Percentiles rank a stretch among this genome's conserved stretches.
phyloP scores from a whole-genome alignment of 1,140 invertebrate genomes.

The Drosophila willistoni region DNA sequence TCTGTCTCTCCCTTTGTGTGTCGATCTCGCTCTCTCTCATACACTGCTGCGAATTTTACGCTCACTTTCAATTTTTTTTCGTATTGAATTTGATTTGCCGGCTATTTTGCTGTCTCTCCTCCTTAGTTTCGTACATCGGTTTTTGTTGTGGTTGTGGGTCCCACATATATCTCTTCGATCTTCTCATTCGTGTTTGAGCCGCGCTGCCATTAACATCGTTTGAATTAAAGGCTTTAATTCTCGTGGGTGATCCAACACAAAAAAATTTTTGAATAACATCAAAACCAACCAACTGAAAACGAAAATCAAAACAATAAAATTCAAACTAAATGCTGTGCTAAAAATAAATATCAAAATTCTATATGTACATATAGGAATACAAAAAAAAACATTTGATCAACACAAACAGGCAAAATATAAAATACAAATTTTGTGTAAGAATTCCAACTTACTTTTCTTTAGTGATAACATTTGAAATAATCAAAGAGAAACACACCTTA shows the following conservation, averaged over 20 bases:
- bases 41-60: conserved; percentile 13
- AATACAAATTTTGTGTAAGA: conserved; percentile 2
- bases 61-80: conserved; percentile 60
- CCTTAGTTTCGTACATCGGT: conserved; percentile 40
- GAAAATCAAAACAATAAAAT: conserved; percentile 6
- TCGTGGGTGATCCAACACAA: conserved; percentile 3
- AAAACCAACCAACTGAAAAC: background rate
- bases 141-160: conserved; percentile 60
- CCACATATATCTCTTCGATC: conserved; percentile 46
- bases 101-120: conserved; percentile 51
- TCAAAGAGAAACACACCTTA: conserved; percentile 38
- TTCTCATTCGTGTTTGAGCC: conserved; percentile 68
- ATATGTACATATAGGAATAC: conserved; percentile 29
- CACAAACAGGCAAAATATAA: background rate
- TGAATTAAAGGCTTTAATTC: conserved; percentile 7
- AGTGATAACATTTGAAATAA: conserved; percentile 8
- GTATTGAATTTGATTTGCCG: conserved; percentile 35
- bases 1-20: conserved; percentile 9
- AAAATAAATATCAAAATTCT: conserved; percentile 47
- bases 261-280: background rate
- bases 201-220: conserved; percentile 54
- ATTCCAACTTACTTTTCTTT: background rate
- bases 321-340: conserved; percentile 31
- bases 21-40: background rate
- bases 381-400: conserved; percentile 12